Evolutionary conservation across 1,140 invertebrate species (phyloP).

Genomic region (Pteromalus puparum): DNA sequence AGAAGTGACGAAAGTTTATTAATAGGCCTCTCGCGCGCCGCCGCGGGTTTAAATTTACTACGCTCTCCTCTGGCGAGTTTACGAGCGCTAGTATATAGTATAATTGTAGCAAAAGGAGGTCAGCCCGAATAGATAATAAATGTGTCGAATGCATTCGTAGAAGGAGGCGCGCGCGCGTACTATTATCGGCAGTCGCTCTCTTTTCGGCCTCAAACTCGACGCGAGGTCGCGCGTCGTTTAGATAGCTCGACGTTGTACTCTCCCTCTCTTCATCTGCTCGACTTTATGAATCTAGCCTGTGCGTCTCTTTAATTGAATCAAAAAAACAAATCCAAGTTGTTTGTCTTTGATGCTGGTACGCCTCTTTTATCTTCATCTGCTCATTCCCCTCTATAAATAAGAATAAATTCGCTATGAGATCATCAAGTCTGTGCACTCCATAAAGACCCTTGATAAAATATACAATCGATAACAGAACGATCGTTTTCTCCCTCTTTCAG

Average conservation of each 20-base stretch:
- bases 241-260: not conserved
- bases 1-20: constrained; percentile 42
- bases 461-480: not conserved
- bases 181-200: not conserved
- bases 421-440: too few relatives aligned
- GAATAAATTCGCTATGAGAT: too few relatives aligned
- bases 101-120: constrained; percentile 45
- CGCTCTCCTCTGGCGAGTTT: not conserved
- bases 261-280: not conserved
- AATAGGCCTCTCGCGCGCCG: constrained; percentile 5
- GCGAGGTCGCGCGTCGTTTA: not conserved
- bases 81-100: not conserved
- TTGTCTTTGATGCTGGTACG: too few relatives aligned
- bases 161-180: not conserved
- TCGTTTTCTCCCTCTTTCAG: constrained; percentile 54
- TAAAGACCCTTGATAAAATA: too few relatives aligned
- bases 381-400: too few relatives aligned
- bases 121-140: constrained; percentile 45
- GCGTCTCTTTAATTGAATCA: too few relatives aligned
- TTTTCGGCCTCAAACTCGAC: constrained; percentile 8
- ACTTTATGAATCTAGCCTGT: too few relatives aligned
- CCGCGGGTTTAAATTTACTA: constrained; percentile 19
- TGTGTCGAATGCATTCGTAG: constrained; percentile 12
- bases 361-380: too few relatives aligned
- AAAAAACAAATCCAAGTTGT: too few relatives aligned